phyloP scores from a whole-genome alignment of 1,140 invertebrate species.

The Papilio glaucus region DNA sequence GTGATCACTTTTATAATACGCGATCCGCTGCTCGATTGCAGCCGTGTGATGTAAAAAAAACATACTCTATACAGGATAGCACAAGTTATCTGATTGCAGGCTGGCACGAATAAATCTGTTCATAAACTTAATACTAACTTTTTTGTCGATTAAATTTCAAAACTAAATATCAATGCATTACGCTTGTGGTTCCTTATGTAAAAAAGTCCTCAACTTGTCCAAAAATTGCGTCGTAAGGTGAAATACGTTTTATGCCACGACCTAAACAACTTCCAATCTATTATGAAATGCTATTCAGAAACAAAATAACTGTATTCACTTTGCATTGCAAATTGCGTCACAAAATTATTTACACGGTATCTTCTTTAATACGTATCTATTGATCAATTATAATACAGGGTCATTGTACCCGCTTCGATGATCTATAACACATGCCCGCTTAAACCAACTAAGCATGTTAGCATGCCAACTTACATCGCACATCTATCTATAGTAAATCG shows the following conservation, averaged over 20 bases:
- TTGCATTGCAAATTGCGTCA: slow-evolving; percentile 18
- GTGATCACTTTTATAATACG: too few species aligned
- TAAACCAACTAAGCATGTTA: slow-evolving; percentile 38
- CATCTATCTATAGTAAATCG: not conserved
- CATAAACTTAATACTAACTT: too few species aligned
- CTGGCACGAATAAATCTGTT: too few species aligned
- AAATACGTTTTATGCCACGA: not conserved
- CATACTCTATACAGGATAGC: too few species aligned
- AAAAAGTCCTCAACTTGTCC: too few species aligned
- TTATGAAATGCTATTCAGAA: not conserved
- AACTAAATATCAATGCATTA: too few species aligned
- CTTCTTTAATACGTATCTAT: slow-evolving; percentile 9
- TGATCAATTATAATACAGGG: slow-evolving; percentile 33
- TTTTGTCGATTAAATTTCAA: too few species aligned
- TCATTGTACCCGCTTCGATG: slow-evolving; percentile 44
- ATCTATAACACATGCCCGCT: slow-evolving; percentile 45
- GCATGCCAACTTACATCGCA: not conserved
- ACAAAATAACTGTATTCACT: slow-evolving; percentile 9
- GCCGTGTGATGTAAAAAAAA: too few species aligned
- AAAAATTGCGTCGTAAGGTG: too few species aligned
- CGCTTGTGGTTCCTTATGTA: too few species aligned
- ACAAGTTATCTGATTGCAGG: too few species aligned
- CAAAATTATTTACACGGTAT: slow-evolving; percentile 2
- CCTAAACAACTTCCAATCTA: not conserved
- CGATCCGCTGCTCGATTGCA: too few species aligned